Base-by-base conservation (phyloP, 2,888 invertebrate genomes). In the Chironomus tentans region DNA sequence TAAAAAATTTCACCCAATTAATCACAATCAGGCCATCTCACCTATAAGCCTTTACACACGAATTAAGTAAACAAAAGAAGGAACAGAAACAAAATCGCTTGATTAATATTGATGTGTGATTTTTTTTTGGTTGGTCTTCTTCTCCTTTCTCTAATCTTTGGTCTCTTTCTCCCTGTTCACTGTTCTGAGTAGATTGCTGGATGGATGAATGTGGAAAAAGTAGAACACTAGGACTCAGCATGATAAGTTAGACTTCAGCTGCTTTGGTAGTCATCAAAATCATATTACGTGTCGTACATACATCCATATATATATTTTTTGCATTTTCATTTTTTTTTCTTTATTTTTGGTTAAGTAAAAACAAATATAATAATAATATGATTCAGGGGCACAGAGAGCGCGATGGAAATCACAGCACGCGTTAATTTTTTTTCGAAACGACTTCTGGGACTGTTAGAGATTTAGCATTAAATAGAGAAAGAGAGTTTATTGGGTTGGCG, bases 31-130 rank as follows among this genome's bases (percentile, higher is more conserved):
- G 46, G 22, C 21, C 72, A 72, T 18, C 61, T n/a, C 28, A 70
- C 15, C n/a, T 50, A 24, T 65, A 65, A 65, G 65, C 65, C 21
- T 65, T 10, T 65, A 24, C 21, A 6, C 65, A 65, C 24, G 65
- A 65, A 38, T 38, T 38, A 38, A 38, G 38, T 38, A 38, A 38
- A 65, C 21, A 47, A 56, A 47, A n/a, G 22, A 24, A 71, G 22
- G 22, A 50, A 28, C n/a, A 71, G 3, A n/a, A 38, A 56, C 21
- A 71, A 50, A 48, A 38, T 62, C 62, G 24, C 72, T 72, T 72
- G 72, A 72, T 72, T 72, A 72, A 72, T 72, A 72, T 72, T 72
- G 72, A 72, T 72, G 72, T 62, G 72, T 72, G 72, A 72, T 72
- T 72, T 72, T 10, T 70, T 22, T 71, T 71, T 2, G 38, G 38